Evolutionary conservation across 2,113 vertebrate species (phyloP).

Genomic region (Phrynosoma platyrhinos): DNA sequence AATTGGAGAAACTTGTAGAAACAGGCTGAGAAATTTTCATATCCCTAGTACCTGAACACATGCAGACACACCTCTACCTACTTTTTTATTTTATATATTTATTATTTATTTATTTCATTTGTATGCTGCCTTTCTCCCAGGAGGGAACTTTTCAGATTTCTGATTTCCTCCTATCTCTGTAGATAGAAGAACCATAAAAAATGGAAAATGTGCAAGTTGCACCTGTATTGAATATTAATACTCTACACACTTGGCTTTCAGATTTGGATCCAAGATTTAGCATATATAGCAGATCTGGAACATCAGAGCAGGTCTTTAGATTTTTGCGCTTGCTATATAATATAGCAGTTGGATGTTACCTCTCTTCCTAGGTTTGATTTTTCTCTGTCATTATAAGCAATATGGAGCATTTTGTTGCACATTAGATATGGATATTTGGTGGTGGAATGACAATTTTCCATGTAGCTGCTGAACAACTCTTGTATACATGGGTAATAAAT

Average conservation of each 20-base stretch:
- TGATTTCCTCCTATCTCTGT: background rate
- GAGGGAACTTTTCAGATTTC: background rate
- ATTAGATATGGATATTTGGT: background rate
- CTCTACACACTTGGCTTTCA: background rate
- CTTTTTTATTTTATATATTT: no score
- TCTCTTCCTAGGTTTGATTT: background rate
- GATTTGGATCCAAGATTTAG: background rate
- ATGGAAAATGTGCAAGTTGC: no score
- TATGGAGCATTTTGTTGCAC: background rate
- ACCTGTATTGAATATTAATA: background rate
- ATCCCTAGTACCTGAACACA: no score
- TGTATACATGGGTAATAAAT: background rate
- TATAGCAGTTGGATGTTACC: no score
- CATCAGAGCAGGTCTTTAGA: background rate
- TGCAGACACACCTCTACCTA: no score
- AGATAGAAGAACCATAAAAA: background rate
- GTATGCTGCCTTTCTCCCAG: no score
- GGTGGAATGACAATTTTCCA: background rate
- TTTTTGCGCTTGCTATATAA: background rate
- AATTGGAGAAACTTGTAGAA: no score
- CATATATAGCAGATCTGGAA: background rate
- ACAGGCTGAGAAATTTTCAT: no score
- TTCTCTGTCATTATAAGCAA: background rate
- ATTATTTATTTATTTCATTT: no score
- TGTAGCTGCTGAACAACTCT: background rate